Base-by-base conservation (phyloP, 2,888 invertebrate genomes). In the Hemaris fuciformis region DNA sequence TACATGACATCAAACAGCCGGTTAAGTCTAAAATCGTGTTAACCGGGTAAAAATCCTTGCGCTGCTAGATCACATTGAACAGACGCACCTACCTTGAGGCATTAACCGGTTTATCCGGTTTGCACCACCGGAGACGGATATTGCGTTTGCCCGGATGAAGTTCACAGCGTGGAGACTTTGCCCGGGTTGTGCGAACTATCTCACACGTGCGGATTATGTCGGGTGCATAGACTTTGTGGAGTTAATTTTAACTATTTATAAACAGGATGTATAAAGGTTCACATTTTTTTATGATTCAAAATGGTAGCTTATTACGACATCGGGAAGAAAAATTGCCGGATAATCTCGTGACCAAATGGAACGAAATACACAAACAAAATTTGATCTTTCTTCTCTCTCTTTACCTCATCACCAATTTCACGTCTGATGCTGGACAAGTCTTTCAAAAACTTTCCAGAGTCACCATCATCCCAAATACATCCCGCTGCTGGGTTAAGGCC, bases 101-200 rank as follows among this genome's bases (percentile, higher is more conserved):
- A 27, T 53, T 53, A 53, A 31, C 53, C n/a, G 53, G 53, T 31
- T 53, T 53, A 53, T 53, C 53, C 53, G 27, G 31, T 53, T 53
- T 13, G n/a, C n/a, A 22, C 13, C 45, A 23, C 27, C 31, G 18
- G 31, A 53, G 31, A 53, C 53, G 31, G 53, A 53, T 53, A 53
- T 53, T 53, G 31, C 53, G 53, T 31, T 53, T 53, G 53, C 31
- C 53, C 27, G 31, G 53, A 53, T 18, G 18, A 31, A 53, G 27
- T 53, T 53, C 27, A n/a, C 27, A 27, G n/a, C n/a, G n/a, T n/a
- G n/a, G n/a, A n/a, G 18, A 31, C 34, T 62, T 56, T 64, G 43
- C 59, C 60, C 15, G 57, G 60, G 23, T 57, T 56, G 57, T n/a
- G n/a, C n/a, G n/a, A n/a, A n/a, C 7, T 3, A 38, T 2, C 34